These are phyloP conservation scores for Calliphora vomitoria DNA, from an alignment of 2,888 invertebrate species.

Conservation along the genomic window DNA sequence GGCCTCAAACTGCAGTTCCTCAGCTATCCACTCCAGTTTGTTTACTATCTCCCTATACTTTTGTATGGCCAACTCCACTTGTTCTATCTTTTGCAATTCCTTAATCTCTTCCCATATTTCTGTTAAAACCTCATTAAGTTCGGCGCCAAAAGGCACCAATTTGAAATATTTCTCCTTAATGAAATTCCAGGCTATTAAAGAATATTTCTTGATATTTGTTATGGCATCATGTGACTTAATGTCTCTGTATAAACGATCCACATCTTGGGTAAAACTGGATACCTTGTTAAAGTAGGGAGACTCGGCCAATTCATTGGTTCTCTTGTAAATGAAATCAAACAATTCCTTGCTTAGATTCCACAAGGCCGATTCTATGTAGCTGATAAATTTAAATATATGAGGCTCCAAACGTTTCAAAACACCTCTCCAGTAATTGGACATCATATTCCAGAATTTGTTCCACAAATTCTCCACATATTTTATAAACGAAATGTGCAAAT, in stretches of 20 bases:
- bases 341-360: constrained; percentile 91
- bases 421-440: constrained; percentile 90
- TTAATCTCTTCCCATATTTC: constrained; percentile 88
- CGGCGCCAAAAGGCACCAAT: constrained; percentile 89
- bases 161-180: constrained; percentile 88
- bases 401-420: constrained; percentile 91
- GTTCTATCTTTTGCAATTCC: constrained; percentile 87
- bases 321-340: constrained; percentile 91
- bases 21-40: constrained; percentile 89
- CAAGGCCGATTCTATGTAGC: constrained; percentile 90
- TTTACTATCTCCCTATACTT: constrained; percentile 87
- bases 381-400: constrained; percentile 90
- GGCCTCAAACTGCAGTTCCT: constrained; percentile 91
- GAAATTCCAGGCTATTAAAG: constrained; percentile 88
- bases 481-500: constrained; percentile 88
- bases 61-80: constrained; percentile 86
- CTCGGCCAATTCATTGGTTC: constrained; percentile 91
- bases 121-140: constrained; percentile 87
- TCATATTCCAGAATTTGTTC: constrained; percentile 88
- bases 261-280: constrained; percentile 91
- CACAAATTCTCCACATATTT: constrained; percentile 91
- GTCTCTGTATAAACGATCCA: constrained; percentile 92
- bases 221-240: constrained; percentile 91
- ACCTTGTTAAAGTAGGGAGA: constrained; percentile 93
- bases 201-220: constrained; percentile 92